Conservation (phyloP, 2,113 vertebrate genomes). For the Plotosus lineatus region DNA sequence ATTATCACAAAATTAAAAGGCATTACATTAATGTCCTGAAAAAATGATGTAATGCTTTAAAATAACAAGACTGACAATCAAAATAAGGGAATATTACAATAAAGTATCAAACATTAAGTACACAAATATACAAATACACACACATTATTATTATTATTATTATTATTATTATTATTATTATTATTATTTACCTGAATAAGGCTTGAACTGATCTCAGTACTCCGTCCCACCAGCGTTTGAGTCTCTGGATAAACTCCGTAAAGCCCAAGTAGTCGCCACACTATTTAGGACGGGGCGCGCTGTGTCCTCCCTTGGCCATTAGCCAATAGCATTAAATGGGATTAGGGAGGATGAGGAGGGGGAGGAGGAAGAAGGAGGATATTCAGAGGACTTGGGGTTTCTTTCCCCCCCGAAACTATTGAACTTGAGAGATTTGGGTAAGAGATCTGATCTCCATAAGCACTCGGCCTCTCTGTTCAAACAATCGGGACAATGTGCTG, state of each 20-base stretch:
- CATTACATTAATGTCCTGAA: not conserved
- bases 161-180: too few species aligned
- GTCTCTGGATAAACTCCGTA: conserved; percentile 23
- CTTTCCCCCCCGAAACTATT: conserved; percentile 73
- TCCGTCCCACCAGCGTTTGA: not conserved
- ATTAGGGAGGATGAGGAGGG: conserved; percentile 76
- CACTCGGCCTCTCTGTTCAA: conserved; percentile 68
- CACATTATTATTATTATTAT: too few species aligned
- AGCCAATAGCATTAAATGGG: conserved; percentile 81
- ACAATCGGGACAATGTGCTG: conserved; percentile 81
- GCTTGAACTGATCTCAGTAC: not conserved
- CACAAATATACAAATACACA: too few species aligned
- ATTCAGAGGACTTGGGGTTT: conserved; percentile 69
- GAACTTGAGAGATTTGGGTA: conserved; percentile 78
- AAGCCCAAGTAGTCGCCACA: conserved; percentile 66
- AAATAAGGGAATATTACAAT: not conserved
- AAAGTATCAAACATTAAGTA: too few species aligned
- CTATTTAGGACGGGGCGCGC: conserved; percentile 80
- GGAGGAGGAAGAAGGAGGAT: conserved; percentile 67
- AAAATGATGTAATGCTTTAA: not conserved
- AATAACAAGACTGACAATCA: not conserved
- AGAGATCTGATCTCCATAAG: conserved; percentile 69
- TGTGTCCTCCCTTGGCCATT: conserved; percentile 74
- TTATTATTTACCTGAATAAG: conserved; percentile 12
- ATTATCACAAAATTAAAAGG: not conserved